phyloP scores from a whole-genome alignment of 1,140 invertebrate species.

The Whitmania pigra region DNA sequence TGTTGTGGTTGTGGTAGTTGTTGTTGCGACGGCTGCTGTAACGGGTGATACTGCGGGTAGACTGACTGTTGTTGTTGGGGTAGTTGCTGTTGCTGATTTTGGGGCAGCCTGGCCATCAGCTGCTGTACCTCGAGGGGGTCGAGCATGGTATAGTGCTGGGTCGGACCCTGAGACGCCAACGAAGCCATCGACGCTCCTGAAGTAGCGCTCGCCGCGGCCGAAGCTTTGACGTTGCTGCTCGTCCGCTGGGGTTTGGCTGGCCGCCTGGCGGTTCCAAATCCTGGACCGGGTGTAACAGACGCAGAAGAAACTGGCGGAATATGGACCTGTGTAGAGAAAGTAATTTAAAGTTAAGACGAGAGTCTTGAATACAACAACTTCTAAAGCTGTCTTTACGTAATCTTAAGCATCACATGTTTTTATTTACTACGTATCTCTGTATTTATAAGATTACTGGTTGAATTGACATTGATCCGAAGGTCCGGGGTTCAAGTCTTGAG shows the following conservation, averaged over 20 bases:
- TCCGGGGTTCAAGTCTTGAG: too few relatives aligned
- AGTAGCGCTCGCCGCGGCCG: neutral
- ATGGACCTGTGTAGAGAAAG: neutral
- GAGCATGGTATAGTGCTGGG: constrained; percentile 16
- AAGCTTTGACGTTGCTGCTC: neutral
- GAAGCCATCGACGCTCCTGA: neutral
- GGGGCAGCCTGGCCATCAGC: constrained; percentile 4
- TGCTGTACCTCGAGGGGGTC: constrained; percentile 18
- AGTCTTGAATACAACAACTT: too few relatives aligned
- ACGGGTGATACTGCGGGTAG: constrained; percentile 2
- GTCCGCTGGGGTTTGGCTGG: neutral
- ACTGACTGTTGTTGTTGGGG: constrained; percentile 1
- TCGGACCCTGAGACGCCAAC: neutral
- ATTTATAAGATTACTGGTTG: too few relatives aligned
- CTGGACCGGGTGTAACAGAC: neutral
- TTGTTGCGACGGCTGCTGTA: neutral
- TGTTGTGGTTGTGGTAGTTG: constrained; percentile 3
- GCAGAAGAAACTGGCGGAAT: neutral
- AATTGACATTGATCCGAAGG: too few relatives aligned
- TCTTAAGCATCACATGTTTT: too few relatives aligned
- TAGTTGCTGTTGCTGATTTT: neutral
- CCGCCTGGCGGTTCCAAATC: constrained; percentile 11
- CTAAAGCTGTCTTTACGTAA: too few relatives aligned
- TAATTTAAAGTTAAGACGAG: too few relatives aligned
- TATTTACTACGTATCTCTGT: too few relatives aligned